Percentiles rank a stretch among this genome's conserved stretches.
Evolutionary conservation across 30 jellyfish, hydroid and myxozoan genomes (phyloP).

Genomic region (Phacellophora camtschatica): DNA sequence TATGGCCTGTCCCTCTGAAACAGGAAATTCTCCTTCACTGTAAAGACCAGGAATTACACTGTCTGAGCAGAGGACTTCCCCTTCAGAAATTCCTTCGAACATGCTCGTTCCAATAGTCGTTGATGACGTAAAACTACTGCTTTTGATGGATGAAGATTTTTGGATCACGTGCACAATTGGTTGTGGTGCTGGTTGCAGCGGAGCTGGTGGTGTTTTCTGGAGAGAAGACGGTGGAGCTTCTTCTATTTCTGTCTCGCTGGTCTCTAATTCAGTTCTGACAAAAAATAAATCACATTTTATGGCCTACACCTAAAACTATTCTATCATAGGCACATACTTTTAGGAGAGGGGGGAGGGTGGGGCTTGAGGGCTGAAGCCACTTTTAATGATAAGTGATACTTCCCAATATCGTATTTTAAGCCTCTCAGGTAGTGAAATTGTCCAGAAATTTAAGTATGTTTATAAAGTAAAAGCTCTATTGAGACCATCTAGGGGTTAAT

Average conservation of each 20-base stretch:
- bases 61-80: constrained; percentile 73
- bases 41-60: constrained; percentile 50
- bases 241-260: background rate
- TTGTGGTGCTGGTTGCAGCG: constrained; percentile 22
- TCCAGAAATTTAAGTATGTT: no score
- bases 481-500: no score
- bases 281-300: background rate
- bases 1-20: constrained; percentile 67
- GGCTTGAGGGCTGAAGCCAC: no score
- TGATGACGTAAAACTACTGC: constrained; percentile 43
- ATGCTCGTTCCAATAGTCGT: constrained; percentile 77
- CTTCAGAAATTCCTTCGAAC: constrained; percentile 84
- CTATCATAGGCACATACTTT: no score
- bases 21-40: constrained; percentile 90
- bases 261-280: background rate
- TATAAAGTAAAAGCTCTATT: no score
- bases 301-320: no score
- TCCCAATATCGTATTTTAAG: no score
- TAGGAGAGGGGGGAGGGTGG: no score
- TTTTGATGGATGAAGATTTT: constrained; percentile 7
- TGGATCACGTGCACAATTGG: background rate
- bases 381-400: no score
- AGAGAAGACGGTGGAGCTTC: background rate
- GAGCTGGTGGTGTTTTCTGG: background rate
- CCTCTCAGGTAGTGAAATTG: no score